Evolutionary conservation across 2,113 vertebrate species (phyloP), one percentile per base, ranked within the genome.

Genomic region (Scalopus aquaticus): DNA sequence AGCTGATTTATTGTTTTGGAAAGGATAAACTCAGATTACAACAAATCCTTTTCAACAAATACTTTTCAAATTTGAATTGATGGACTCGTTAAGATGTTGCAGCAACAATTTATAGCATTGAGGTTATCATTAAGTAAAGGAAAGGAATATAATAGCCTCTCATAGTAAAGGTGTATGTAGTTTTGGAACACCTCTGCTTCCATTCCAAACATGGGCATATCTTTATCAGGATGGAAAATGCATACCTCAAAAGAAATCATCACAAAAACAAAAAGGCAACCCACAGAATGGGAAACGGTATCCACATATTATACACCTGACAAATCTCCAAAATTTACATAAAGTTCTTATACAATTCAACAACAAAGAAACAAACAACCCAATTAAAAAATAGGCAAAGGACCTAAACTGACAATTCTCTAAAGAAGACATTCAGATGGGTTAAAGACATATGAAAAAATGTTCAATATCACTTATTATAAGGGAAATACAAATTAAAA

Each of bases 71-170:
- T 32, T 70, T 87, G 15, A 65, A 1, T 17, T 46, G 16, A 67
- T 87, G n/a, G 5, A 10, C 46, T 9, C 30, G n/a, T 90, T 24
- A 49, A 28, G 87, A 56, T 39, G 3, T 44, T 93, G 30, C 79
- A 67, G 49, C 1, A 20, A 44, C 4, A 93, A 56, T 62, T 77
- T 72, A 28, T 16, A 72, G 73, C 28, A 42, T 26, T 80, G 51
- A 56, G 74, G 44, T 39, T 79, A 83, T 85, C 62, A 58, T 87
- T 83, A 88, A 92, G 39, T 51, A 81, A 95, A 72, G 8, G 30
- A 64, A 95, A 89, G 56, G 10, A 46, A 69, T n/a, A 32, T 0
- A 77, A 51, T 54, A 56, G 49, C 78, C 46, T 62, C 10, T 70
- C 77, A 28, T 44, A 64, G 16, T 16, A 83, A 89, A 85, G 15